Evolutionary conservation across 1,140 invertebrate species (phyloP).

Genomic region (Mesaphorura yosii): DNA sequence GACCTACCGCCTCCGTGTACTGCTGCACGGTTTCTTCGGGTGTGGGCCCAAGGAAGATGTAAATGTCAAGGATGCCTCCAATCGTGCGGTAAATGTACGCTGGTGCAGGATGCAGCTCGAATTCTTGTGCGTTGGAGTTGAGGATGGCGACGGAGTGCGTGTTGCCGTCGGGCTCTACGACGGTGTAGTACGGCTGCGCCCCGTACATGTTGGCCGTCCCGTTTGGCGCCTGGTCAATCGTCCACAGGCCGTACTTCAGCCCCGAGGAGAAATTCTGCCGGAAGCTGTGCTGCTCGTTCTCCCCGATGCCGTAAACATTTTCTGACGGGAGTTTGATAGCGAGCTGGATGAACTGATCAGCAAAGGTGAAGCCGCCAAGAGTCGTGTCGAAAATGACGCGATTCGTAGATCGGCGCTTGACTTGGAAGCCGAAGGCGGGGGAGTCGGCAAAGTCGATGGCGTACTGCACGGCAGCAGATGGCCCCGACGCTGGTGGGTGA

Average conservation of each 20-base stretch:
- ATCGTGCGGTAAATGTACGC: conserved; percentile 34
- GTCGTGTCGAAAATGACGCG: conserved; percentile 22
- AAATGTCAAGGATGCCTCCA: conserved; percentile 40
- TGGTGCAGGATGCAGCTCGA: conserved; percentile 31
- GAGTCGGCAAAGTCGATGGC: conserved; percentile 13
- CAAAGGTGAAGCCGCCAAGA: conserved; percentile 55
- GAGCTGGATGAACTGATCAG: conserved; percentile 75
- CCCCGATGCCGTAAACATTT: conserved; percentile 43
- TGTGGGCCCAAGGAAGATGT: conserved; percentile 39
- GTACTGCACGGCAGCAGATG: conserved; percentile 13
- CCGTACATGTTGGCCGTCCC: conserved; percentile 37
- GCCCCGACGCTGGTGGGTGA: conserved; percentile 7
- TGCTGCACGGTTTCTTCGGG: conserved; percentile 42
- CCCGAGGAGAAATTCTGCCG: conserved; percentile 33
- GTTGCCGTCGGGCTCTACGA: conserved; percentile 41
- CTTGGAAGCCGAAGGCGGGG: conserved; percentile 25
- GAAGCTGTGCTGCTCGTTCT: conserved; percentile 34
- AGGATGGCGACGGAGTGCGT: conserved; percentile 40
- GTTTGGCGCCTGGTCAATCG: conserved; percentile 14
- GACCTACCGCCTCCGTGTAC: conserved; percentile 35
- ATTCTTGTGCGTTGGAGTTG: conserved; percentile 42
- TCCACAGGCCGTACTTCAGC: conserved; percentile 20
- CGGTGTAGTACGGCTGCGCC: conserved; percentile 47
- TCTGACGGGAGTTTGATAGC: conserved; percentile 50
- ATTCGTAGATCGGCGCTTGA: conserved; percentile 13